These are phyloP conservation scores for Puffinus mauretanicus DNA, from an alignment of 2,113 vertebrate genomes.

Conservation along the genomic window DNA sequence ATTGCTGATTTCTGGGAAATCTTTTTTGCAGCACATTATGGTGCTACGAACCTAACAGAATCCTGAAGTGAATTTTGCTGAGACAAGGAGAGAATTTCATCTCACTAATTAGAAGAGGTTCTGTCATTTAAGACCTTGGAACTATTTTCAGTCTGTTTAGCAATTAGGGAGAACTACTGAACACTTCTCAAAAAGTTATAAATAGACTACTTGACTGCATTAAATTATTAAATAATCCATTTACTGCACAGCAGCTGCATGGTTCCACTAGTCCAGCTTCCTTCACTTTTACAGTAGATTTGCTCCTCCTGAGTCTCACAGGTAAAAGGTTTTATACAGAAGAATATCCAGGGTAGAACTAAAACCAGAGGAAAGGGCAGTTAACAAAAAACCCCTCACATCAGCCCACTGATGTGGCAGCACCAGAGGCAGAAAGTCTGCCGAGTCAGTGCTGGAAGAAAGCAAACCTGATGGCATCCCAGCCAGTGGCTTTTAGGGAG, in stretches of 20 bases:
- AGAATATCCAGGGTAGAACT: background rate
- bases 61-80: conserved; percentile 20
- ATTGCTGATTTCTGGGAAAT: conserved; percentile 1
- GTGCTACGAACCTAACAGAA: background rate
- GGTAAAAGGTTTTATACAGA: background rate
- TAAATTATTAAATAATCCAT: conserved; percentile 37
- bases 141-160: conserved; percentile 29
- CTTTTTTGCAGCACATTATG: background rate
- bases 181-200: background rate
- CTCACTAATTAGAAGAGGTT: conserved; percentile 22
- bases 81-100: background rate
- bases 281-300: background rate
- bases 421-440: background rate
- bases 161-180: conserved; percentile 26
- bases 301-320: background rate
- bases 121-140: background rate
- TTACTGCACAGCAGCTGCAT: background rate
- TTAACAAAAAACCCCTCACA: background rate
- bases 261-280: background rate
- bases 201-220: background rate
- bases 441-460: background rate
- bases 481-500: background rate
- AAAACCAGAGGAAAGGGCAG: background rate
- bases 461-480: background rate
- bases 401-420: background rate